These are phyloP conservation scores for Sciurus carolinensis DNA, from an alignment of 2,797 vertebrate genomes.

Conservation along the genomic window DNA sequence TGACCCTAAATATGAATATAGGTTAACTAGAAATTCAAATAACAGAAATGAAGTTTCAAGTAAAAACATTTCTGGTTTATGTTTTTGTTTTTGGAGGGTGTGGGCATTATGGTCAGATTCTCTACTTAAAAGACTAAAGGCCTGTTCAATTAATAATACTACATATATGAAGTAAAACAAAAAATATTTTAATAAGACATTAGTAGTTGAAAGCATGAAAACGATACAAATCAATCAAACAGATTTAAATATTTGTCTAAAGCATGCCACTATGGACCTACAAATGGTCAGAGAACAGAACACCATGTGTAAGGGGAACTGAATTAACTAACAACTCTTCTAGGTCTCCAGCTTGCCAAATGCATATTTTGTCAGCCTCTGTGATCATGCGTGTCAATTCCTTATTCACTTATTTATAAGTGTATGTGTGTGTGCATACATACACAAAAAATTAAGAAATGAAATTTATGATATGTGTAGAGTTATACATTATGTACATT, in stretches of 20 bases:
- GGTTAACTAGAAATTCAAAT: conserved; percentile 28
- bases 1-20: conserved; percentile 6
- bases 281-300: background rate
- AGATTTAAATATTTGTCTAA: background rate
- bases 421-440: background rate
- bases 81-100: background rate
- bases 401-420: background rate
- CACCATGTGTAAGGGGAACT: background rate
- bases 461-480: background rate
- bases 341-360: background rate
- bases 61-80: background rate
- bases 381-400: background rate
- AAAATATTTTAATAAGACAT: background rate
- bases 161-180: background rate
- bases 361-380: background rate
- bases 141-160: background rate
- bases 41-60: background rate
- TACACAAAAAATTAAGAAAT: background rate
- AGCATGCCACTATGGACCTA: background rate
- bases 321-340: background rate
- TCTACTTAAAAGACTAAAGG: background rate
- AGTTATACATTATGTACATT: background rate
- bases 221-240: conserved; percentile 20
- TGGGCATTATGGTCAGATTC: background rate
- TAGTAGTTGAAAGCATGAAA: conserved; percentile 67